Conservation (phyloP, 2,113 vertebrate species). For the Poeciliopsis turrubarensis region DNA sequence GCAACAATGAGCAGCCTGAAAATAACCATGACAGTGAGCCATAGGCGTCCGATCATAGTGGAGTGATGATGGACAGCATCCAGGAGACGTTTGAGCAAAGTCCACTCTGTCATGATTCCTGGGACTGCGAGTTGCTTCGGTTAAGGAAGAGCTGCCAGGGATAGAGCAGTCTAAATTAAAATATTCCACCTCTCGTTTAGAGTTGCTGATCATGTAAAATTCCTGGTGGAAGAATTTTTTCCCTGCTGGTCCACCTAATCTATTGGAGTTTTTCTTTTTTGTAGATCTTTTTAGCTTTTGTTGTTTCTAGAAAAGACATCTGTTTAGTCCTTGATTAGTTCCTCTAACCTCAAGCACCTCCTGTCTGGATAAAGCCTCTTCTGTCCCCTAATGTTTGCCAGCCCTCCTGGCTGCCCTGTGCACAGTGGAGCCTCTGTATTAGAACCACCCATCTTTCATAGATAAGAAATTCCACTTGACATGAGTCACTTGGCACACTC, state of each 20-base stretch:
- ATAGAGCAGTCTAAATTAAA: slow-evolving; percentile 43
- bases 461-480: slow-evolving; percentile 80
- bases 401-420: slow-evolving; percentile 24
- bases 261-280: background rate
- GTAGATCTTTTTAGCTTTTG: background rate
- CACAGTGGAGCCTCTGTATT: slow-evolving; percentile 37
- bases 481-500: slow-evolving; percentile 64
- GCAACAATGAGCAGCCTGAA: slow-evolving; percentile 81
- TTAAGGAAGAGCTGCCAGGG: slow-evolving; percentile 36
- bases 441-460: slow-evolving; percentile 65
- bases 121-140: slow-evolving; percentile 43
- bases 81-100: slow-evolving; percentile 81
- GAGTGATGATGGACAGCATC: slow-evolving; percentile 85
- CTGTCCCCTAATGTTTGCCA: background rate
- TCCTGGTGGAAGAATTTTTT: background rate
- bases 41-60: slow-evolving; percentile 82
- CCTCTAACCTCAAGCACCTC: background rate
- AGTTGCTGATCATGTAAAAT: background rate
- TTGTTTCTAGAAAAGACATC: background rate
- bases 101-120: slow-evolving; percentile 83
- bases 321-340: background rate
- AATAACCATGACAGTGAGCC: slow-evolving; percentile 84
- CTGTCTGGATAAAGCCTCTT: background rate
- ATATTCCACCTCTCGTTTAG: slow-evolving; percentile 43
- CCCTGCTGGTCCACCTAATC: background rate